phyloP scores from a whole-genome alignment of 2,888 invertebrate genomes.

The Portevinia maculata region DNA sequence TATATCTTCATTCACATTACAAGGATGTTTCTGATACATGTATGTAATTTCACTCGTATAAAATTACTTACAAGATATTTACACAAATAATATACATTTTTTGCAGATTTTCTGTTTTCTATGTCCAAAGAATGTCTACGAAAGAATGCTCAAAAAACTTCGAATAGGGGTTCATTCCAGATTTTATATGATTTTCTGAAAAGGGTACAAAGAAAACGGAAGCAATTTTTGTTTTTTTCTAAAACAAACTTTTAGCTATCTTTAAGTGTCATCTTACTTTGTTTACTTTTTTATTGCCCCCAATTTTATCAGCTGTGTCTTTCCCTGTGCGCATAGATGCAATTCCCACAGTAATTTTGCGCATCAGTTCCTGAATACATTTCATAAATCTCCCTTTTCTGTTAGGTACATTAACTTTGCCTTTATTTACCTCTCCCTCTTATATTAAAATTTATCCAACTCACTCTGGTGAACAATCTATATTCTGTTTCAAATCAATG shows the following conservation, averaged over 20 bases:
- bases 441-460: background rate
- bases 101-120: too few species aligned
- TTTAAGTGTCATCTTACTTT: background rate
- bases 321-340: background rate
- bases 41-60: too few species aligned
- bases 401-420: conserved; percentile 1
- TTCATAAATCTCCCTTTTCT: background rate
- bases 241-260: background rate
- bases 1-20: too few species aligned
- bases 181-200: too few species aligned
- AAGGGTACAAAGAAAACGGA: background rate
- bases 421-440: conserved; percentile 3
- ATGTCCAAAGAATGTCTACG: too few species aligned
- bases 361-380: conserved; percentile 18
- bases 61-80: too few species aligned
- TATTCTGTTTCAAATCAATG: conserved; percentile 26
- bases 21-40: too few species aligned
- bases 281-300: background rate
- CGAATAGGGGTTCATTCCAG: too few species aligned
- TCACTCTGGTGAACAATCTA: background rate
- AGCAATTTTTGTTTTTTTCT: background rate
- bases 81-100: too few species aligned
- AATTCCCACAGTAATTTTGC: conserved; percentile 17
- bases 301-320: background rate
- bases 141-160: too few species aligned